Conservation (phyloP, 2,113 vertebrate species). For the Syngnathus scovelli region DNA sequence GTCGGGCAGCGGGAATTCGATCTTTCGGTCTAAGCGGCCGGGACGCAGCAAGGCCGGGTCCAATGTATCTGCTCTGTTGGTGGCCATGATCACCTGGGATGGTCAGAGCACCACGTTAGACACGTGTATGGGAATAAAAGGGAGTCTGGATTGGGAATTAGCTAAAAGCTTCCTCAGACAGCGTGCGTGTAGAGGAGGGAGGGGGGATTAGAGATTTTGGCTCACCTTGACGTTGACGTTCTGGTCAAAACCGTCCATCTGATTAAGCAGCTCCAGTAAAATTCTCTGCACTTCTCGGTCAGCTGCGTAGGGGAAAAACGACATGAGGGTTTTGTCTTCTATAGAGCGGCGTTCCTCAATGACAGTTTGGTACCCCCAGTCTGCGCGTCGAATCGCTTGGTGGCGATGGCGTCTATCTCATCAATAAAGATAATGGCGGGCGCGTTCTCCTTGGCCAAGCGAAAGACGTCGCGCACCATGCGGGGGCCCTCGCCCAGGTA, state of each 20-base stretch:
- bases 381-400: slow-evolving; percentile 94
- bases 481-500: slow-evolving; percentile 89
- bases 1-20: slow-evolving; percentile 90
- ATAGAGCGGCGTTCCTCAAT: not conserved
- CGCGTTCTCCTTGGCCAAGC: slow-evolving; percentile 94
- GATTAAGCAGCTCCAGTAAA: slow-evolving; percentile 88
- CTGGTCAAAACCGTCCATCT: slow-evolving; percentile 96
- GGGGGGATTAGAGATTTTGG: not conserved
- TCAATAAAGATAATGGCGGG: slow-evolving; percentile 97
- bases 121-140: not conserved
- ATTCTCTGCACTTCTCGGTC: slow-evolving; percentile 91
- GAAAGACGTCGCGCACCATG: slow-evolving; percentile 93
- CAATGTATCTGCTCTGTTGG: slow-evolving; percentile 89
- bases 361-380: slow-evolving; percentile 79
- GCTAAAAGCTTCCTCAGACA: slow-evolving; percentile 3
- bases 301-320: slow-evolving; percentile 61
- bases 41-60: slow-evolving; percentile 88
- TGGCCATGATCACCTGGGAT: slow-evolving; percentile 90
- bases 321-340: not conserved
- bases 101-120: not conserved
- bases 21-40: slow-evolving; percentile 87
- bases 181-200: not conserved
- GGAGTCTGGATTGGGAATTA: not conserved
- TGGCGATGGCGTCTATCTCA: slow-evolving; percentile 93
- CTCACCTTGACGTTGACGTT: slow-evolving; percentile 91